Conservation (phyloP, 1,140 invertebrate species). For the Teleopsis dalmanni region DNA sequence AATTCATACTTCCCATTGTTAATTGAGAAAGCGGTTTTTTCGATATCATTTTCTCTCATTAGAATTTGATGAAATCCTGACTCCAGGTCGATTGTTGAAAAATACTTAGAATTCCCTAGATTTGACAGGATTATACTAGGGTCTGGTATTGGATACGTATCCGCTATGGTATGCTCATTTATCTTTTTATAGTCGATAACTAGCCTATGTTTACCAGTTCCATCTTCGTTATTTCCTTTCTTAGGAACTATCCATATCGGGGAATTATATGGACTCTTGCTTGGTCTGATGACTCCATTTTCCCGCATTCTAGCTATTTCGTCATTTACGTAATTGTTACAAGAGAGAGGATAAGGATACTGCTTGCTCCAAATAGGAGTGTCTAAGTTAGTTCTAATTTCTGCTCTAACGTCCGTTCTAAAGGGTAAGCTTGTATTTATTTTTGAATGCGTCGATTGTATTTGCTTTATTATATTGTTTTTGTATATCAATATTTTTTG, state of each 20-base stretch:
- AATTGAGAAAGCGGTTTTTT: conserved; percentile 9
- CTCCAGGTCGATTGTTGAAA: conserved; percentile 29
- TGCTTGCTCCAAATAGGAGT: neutral
- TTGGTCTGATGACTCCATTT: neutral
- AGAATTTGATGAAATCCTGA: conserved; percentile 32
- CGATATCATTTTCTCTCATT: conserved; percentile 1
- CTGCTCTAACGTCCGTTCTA: conserved; percentile 3
- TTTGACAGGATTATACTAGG: conserved; percentile 18
- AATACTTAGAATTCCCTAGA: conserved; percentile 27
- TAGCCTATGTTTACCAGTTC: neutral
- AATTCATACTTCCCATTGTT: conserved; percentile 4
- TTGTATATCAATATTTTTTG: no score
- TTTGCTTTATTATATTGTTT: no score
- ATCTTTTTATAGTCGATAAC: conserved; percentile 6
- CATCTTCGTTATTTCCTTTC: neutral
- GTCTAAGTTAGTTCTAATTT: neutral
- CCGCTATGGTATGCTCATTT: conserved; percentile 13
- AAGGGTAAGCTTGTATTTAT: no score
- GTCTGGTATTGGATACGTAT: conserved; percentile 19
- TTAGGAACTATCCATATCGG: conserved; percentile 5
- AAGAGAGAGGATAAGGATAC: conserved; percentile 2
- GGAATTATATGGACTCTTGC: conserved; percentile 4
- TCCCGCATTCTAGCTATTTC: neutral
- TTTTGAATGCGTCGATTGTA: no score
- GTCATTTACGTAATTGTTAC: conserved; percentile 1